A percentile compares a stretch with the other conserved stretches of the same genome.
Evolutionary conservation across 2,797 vertebrate genomes (phyloP).

Genomic region (Meda fulgida): DNA sequence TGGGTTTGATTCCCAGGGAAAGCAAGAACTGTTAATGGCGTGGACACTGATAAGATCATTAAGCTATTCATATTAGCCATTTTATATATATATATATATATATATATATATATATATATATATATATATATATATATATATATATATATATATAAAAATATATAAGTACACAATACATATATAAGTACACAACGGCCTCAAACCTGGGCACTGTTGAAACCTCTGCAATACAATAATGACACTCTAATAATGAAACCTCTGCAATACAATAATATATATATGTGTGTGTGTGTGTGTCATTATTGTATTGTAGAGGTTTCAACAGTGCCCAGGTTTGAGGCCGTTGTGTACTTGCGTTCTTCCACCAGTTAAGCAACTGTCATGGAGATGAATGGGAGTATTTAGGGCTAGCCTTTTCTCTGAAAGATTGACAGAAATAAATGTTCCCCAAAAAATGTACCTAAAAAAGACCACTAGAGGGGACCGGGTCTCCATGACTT

Average conservation of each 20-base stretch:
- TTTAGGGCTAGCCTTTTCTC: background rate
- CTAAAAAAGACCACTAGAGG: slow-evolving; percentile 5
- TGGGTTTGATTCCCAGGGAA: too few species aligned
- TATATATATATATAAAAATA: too few species aligned
- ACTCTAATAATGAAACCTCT: too few species aligned
- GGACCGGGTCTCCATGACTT: background rate
- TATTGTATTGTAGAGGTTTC: background rate
- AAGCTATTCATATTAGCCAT: background rate
- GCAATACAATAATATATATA: too few species aligned
- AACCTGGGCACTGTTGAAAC: too few species aligned
- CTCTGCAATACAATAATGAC: too few species aligned
- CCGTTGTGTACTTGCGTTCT: background rate
- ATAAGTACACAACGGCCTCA: too few species aligned
- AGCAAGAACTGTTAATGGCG: background rate
- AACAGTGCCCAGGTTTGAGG: background rate
- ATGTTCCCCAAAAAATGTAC: background rate
- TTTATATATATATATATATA: background rate
- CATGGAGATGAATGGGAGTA: background rate
- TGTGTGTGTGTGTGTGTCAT: too few species aligned
- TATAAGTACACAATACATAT: too few species aligned
- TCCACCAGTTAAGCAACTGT: background rate
- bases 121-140: background rate
- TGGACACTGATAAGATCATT: background rate
- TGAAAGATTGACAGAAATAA: background rate
- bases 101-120: background rate